Evolutionary conservation across 2,888 invertebrate species (phyloP).

Genomic region (Diarsia brunnea): DNA sequence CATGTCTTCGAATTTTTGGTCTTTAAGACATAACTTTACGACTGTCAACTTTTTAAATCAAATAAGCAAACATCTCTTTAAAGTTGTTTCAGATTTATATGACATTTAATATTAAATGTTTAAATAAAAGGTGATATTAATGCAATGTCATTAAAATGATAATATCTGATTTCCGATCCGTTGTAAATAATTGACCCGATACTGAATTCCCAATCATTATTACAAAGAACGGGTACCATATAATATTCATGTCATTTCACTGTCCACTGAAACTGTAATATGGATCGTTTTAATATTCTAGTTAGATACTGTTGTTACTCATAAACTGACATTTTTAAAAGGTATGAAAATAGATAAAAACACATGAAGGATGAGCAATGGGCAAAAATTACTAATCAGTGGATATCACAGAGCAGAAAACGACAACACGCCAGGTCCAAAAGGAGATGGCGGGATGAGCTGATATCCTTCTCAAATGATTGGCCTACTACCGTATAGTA

Average conservation of each 20-base stretch:
- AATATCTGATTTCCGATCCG: constrained; percentile 39
- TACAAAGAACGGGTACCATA: constrained; percentile 16
- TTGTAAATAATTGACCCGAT: constrained; percentile 43
- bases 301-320: background rate
- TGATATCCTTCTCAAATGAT: no score
- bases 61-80: background rate
- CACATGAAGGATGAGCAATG: no score
- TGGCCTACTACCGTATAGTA: no score
- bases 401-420: no score
- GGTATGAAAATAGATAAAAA: no score
- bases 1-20: no score
- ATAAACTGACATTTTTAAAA: no score
- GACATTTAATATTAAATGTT: background rate
- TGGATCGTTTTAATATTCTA: constrained; percentile 6
- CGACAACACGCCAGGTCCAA: no score
- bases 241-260: constrained; percentile 1
- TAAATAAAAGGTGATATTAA: constrained; percentile 9
- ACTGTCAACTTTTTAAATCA: background rate
- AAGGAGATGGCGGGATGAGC: no score
- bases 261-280: background rate
- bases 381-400: no score
- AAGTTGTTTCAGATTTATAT: background rate
- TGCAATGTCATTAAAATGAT: constrained; percentile 38
- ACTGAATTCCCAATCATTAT: constrained; percentile 36
- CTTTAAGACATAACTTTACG: no score